A percentile compares a stretch with the other conserved stretches of the same genome.
Conservation (phyloP, 2,113 vertebrate species). For the Scartelaos histophorus region DNA sequence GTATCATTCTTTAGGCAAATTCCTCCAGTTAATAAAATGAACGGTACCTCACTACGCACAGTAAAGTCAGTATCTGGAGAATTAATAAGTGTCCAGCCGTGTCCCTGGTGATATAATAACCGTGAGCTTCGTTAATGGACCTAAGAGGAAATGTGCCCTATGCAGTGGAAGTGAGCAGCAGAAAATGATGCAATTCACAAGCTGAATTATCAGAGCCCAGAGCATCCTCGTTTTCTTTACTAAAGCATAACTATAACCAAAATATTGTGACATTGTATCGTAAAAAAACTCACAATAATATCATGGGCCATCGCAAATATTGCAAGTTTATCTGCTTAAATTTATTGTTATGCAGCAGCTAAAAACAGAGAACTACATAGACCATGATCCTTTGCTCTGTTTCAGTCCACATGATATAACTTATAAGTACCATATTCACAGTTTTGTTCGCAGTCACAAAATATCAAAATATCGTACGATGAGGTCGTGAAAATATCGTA, state of each 20-base stretch:
- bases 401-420: no score
- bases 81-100: conserved; percentile 39
- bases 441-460: no score
- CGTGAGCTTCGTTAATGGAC: conserved; percentile 63
- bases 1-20: conserved; percentile 46
- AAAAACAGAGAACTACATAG: no score
- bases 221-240: conserved; percentile 19
- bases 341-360: no score
- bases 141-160: conserved; percentile 55
- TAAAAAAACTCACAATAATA: no score
- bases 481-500: no score
- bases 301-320: no score
- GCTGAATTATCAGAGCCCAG: conserved; percentile 36
- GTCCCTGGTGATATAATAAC: conserved; percentile 56
- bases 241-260: no score
- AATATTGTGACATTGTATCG: no score
- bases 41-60: conserved; percentile 52
- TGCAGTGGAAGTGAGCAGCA: conserved; percentile 43
- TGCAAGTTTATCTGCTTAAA: conserved; percentile 12
- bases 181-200: conserved; percentile 57
- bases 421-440: no score
- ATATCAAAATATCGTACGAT: no score
- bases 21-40: conserved; percentile 61
- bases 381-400: no score
- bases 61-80: conserved; percentile 50